These are phyloP conservation scores for Epizoanthus ramosus DNA, from an alignment of 92 coral and sea anemone species.

Conservation along the genomic window DNA sequence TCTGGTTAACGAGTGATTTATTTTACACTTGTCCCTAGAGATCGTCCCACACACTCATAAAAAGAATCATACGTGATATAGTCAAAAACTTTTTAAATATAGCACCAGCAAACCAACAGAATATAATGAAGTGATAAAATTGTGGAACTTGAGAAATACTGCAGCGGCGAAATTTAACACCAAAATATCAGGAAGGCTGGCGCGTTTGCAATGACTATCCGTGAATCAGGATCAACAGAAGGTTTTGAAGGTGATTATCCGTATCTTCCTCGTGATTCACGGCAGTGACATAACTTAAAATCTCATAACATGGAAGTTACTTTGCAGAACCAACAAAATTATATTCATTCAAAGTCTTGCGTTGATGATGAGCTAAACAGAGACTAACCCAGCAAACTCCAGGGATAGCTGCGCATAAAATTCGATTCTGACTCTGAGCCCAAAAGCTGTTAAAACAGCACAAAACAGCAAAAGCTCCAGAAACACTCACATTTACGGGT, in stretches of 20 bases:
- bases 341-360: not conserved
- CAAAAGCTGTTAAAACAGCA: not conserved
- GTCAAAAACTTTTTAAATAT: not conserved
- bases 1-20: not conserved
- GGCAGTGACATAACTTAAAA: not conserved
- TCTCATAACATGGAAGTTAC: not conserved
- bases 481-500: constrained; percentile 25
- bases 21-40: not conserved
- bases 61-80: not conserved
- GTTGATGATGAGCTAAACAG: constrained; percentile 33
- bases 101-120: not conserved
- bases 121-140: not conserved
- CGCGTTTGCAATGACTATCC: not conserved
- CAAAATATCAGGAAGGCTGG: constrained; percentile 9
- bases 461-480: not conserved
- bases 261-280: not conserved
- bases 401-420: constrained; percentile 24
- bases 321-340: not conserved
- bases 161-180: constrained; percentile 15
- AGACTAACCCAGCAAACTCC: constrained; percentile 7
- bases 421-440: constrained; percentile 7
- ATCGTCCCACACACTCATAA: not conserved
- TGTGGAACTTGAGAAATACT: not conserved
- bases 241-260: not conserved
- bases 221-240: not conserved